These are phyloP conservation scores for Seira sanloemensis DNA, from an alignment of 2,888 invertebrate species.

Conservation along the genomic window DNA sequence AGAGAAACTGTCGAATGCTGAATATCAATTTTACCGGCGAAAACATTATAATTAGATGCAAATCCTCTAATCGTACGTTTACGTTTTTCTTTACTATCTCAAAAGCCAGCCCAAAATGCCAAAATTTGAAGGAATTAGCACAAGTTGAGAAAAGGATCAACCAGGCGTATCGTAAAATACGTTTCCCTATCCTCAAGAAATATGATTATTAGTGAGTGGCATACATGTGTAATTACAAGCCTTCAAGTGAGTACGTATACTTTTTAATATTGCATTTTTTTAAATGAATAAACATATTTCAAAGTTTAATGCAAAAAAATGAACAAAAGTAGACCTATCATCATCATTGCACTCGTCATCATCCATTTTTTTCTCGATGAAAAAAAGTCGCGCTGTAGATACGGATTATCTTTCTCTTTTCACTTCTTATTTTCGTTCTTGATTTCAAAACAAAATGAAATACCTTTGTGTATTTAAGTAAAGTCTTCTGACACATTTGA, in stretches of 20 bases:
- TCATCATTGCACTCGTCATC: background rate
- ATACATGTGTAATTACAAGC: constrained; percentile 57
- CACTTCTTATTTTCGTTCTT: background rate
- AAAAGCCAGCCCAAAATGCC: background rate
- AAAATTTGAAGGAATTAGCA: constrained; percentile 42
- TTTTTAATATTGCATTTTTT: constrained; percentile 1
- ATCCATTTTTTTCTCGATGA: background rate
- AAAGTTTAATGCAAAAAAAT: constrained; percentile 14
- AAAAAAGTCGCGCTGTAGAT: background rate
- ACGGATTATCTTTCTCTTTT: constrained; percentile 13
- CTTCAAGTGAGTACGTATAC: constrained; percentile 37
- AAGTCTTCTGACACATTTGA: constrained; percentile 14
- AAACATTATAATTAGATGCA: no score
- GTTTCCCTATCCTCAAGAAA: background rate
- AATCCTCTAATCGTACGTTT: no score
- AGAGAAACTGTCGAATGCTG: background rate
- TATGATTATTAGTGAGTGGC: constrained; percentile 12
- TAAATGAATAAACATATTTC: constrained; percentile 13
- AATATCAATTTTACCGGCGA: background rate
- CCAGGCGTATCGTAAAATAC: constrained; percentile 26
- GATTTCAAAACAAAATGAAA: constrained; percentile 9
- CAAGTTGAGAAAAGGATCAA: constrained; percentile 38
- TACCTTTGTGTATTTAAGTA: background rate
- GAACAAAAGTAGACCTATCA: background rate
- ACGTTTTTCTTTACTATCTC: background rate